Evolutionary conservation across 2,113 vertebrate genomes (phyloP).

Genomic region (Plotosus lineatus): DNA sequence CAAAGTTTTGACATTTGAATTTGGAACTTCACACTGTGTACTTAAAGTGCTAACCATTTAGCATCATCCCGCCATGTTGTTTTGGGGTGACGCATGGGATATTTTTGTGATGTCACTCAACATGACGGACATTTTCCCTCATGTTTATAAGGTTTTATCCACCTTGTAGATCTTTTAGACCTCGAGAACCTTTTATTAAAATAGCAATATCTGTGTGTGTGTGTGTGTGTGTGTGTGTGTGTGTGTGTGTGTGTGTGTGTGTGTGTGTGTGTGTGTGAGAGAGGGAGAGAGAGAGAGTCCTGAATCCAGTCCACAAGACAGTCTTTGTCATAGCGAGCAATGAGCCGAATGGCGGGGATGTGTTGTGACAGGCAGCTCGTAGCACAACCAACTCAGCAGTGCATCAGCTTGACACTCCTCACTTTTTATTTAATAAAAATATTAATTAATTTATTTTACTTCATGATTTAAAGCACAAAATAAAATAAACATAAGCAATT

Average conservation of each 20-base stretch:
- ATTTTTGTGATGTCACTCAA: no score
- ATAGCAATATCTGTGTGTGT: not conserved
- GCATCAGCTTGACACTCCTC: constrained; percentile 22
- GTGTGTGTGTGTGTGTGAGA: not conserved
- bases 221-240: constrained; percentile 22
- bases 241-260: constrained; percentile 34
- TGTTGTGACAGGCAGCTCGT: constrained; percentile 49
- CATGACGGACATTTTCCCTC: no score
- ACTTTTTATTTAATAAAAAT: not conserved
- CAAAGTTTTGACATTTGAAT: no score
- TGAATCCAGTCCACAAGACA: constrained; percentile 40
- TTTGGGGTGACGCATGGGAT: no score
- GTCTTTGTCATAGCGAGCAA: constrained; percentile 40
- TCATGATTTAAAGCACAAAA: constrained; percentile 2
- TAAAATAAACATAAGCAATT: constrained; percentile 9
- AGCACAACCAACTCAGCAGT: constrained; percentile 37
- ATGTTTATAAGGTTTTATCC: not conserved
- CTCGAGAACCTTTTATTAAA: not conserved
- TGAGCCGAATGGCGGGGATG: constrained; percentile 41
- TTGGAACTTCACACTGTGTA: no score
- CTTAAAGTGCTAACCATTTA: no score
- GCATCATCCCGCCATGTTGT: no score
- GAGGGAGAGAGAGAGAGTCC: no score
- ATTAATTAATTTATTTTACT: no score
- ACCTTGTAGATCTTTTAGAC: not conserved